A percentile compares a stretch with the other conserved stretches of the same genome.
Conservation (phyloP, 1,140 invertebrate species). For the Euwallacea similis region DNA sequence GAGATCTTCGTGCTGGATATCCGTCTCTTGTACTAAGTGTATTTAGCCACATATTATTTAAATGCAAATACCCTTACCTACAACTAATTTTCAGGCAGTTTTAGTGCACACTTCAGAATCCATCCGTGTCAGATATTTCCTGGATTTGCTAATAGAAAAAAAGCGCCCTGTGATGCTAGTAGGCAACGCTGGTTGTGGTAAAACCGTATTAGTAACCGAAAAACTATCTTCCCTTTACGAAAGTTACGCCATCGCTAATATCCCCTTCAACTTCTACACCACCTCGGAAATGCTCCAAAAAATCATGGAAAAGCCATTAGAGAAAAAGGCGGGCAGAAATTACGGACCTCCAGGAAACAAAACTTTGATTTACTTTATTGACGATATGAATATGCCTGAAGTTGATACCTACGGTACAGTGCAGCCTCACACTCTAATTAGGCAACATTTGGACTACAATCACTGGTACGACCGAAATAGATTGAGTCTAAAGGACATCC, state of each 20-base stretch:
- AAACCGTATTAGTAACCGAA: constrained; percentile 85
- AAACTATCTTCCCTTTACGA: constrained; percentile 82
- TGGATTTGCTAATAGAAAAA: constrained; percentile 86
- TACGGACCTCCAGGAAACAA: constrained; percentile 94
- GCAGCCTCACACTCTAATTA: constrained; percentile 92
- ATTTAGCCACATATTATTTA: too few species aligned
- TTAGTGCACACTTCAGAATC: constrained; percentile 94
- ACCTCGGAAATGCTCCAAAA: constrained; percentile 95
- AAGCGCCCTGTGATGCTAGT: constrained; percentile 93
- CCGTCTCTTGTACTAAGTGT: too few species aligned
- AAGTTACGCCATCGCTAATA: constrained; percentile 84
- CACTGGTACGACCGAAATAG: constrained; percentile 95
- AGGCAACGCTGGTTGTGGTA: constrained; percentile 87
- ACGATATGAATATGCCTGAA: constrained; percentile 98
- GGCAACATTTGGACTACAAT: constrained; percentile 93
- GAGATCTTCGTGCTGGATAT: too few species aligned
- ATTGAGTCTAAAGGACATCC: constrained; percentile 91
- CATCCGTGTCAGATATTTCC: constrained; percentile 84
- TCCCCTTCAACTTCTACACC: constrained; percentile 97
- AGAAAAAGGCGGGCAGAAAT: constrained; percentile 95
- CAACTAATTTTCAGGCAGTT: constrained; percentile 64
- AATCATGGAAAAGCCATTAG: constrained; percentile 91
- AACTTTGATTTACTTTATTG: constrained; percentile 93
- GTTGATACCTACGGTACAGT: constrained; percentile 92
- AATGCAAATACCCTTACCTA: too few species aligned